These are phyloP conservation scores for Myripristis murdjan DNA, from an alignment of 2,797 vertebrate genomes.

Conservation along the genomic window DNA sequence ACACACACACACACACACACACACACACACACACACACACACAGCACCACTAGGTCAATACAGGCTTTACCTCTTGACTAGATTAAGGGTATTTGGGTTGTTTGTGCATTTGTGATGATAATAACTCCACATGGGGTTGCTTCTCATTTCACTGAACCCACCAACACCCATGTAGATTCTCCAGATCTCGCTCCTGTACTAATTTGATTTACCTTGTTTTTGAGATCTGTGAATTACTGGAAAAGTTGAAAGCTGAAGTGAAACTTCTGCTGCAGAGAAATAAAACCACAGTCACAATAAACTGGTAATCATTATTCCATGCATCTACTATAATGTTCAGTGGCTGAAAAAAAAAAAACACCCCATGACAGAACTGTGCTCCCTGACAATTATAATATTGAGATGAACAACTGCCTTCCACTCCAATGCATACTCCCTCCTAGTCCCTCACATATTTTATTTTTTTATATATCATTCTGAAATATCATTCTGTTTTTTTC, in stretches of 20 bases:
- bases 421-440: slow-evolving; percentile 27
- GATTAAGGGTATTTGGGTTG: slow-evolving; percentile 83
- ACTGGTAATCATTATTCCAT: slow-evolving; percentile 28
- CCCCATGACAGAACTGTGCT: slow-evolving; percentile 13
- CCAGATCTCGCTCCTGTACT: slow-evolving; percentile 26
- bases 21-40: slow-evolving; percentile 29
- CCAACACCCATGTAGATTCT: slow-evolving; percentile 51
- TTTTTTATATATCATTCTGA: slow-evolving; percentile 44
- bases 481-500: slow-evolving; percentile 48
- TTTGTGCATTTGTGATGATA: slow-evolving; percentile 82
- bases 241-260: slow-evolving; percentile 19
- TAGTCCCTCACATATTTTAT: slow-evolving; percentile 51
- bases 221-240: slow-evolving; percentile 16
- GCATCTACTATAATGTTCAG: slow-evolving; percentile 7
- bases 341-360: slow-evolving; percentile 16
- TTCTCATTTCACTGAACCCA: slow-evolving; percentile 69
- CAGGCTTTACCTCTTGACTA: slow-evolving; percentile 80
- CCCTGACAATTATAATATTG: slow-evolving; percentile 31
- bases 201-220: slow-evolving; percentile 32
- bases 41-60: slow-evolving; percentile 79
- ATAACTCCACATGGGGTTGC: slow-evolving; percentile 74
- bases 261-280: slow-evolving; percentile 13
- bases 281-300: slow-evolving; percentile 23
- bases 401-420: slow-evolving; percentile 31
- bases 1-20: slow-evolving; percentile 1